These are phyloP conservation scores for Nicator chloris DNA, from an alignment of 2,113 vertebrate genomes.

Conservation along the genomic window DNA sequence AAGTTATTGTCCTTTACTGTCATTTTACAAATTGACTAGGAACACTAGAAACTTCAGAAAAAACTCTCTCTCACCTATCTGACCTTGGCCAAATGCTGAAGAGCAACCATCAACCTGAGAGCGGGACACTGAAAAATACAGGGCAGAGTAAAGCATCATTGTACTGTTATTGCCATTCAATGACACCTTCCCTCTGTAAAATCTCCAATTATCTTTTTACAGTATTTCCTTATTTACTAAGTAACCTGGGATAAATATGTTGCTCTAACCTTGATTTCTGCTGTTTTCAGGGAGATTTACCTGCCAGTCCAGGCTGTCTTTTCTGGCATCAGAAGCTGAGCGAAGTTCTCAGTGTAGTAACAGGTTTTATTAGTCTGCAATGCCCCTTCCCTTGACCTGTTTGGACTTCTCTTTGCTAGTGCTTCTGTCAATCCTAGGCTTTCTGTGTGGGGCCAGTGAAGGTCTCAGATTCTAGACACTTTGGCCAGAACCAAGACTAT, in stretches of 20 bases:
- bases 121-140: background rate
- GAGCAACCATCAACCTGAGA: background rate
- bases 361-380: background rate
- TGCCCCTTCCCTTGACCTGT: background rate
- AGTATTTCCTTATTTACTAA: background rate
- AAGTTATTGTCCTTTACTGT: background rate
- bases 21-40: background rate
- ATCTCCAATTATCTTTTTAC: background rate
- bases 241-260: background rate
- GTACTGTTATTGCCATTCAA: background rate
- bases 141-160: background rate
- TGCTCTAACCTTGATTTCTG: background rate
- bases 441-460: background rate
- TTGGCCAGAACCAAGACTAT: background rate
- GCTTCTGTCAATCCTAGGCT: background rate
- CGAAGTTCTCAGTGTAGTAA: background rate
- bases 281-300: conserved; percentile 33
- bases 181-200: background rate
- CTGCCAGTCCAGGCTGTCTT: background rate
- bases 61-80: background rate
- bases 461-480: background rate
- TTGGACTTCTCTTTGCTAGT: background rate
- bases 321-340: conserved; percentile 8
- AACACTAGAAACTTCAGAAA: background rate
- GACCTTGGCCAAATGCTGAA: background rate